Evolutionary conservation across 2,113 vertebrate genomes (phyloP).

Genomic region (Ceyx cyanopectus): DNA sequence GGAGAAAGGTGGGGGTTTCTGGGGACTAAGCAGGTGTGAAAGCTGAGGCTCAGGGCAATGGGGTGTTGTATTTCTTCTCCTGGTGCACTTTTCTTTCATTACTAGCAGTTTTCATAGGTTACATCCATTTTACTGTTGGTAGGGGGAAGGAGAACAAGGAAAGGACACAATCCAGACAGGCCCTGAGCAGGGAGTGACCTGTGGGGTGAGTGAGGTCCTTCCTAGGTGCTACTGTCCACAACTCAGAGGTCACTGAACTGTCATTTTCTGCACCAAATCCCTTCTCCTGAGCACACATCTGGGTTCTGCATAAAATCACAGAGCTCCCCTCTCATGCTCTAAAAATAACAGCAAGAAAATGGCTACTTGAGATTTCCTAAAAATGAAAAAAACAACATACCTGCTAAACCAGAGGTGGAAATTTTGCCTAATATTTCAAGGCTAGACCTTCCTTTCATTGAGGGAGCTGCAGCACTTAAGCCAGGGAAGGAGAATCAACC

Average conservation of each 20-base stretch:
- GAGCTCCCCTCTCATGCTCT: neutral
- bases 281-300: accelerated
- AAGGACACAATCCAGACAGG: neutral
- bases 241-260: neutral
- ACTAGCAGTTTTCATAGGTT: constrained; percentile 15
- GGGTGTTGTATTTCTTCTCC: neutral
- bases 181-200: neutral
- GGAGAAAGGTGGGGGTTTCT: neutral
- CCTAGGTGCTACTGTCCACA: neutral
- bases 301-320: neutral
- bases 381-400: neutral
- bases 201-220: neutral
- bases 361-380: neutral
- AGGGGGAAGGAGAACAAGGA: neutral
- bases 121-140: constrained; percentile 18
- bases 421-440: neutral
- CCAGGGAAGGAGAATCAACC: neutral
- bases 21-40: neutral
- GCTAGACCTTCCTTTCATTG: neutral
- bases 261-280: neutral
- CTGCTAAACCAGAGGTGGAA: constrained; percentile 6
- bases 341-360: neutral
- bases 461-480: neutral
- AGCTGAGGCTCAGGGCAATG: neutral
- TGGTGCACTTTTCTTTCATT: neutral